Conservation (phyloP, 2,797 vertebrate species). For the Lemur catta region DNA sequence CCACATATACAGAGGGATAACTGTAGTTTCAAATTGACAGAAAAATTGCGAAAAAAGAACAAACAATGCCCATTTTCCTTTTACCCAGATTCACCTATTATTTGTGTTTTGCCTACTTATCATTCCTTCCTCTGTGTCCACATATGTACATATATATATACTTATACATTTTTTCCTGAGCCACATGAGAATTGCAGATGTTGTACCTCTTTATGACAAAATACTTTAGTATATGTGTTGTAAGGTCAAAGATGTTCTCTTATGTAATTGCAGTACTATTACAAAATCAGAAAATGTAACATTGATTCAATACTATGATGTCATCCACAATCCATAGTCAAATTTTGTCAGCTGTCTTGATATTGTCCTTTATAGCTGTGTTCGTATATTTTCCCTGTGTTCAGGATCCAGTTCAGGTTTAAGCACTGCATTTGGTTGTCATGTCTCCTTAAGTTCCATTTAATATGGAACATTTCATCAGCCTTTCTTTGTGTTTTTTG, state of each 20-base stretch:
- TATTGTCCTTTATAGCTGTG: not conserved
- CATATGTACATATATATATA: not conserved
- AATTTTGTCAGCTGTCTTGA: not conserved
- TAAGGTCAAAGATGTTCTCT: constrained; percentile 7
- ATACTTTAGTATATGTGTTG: not conserved
- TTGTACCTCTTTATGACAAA: not conserved
- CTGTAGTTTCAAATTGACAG: not conserved
- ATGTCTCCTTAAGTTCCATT: not conserved
- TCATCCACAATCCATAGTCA: not conserved
- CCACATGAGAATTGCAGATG: not conserved
- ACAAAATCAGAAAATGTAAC: constrained; percentile 7
- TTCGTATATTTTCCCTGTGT: not conserved
- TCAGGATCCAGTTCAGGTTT: not conserved
- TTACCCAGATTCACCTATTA: not conserved
- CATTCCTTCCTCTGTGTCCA: not conserved
- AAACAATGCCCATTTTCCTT: not conserved
- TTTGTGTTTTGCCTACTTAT: constrained; percentile 6
- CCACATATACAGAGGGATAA: not conserved
- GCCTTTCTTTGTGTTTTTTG: not conserved
- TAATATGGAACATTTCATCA: not conserved
- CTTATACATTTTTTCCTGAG: not conserved
- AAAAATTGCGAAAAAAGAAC: not conserved
- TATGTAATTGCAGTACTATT: not conserved
- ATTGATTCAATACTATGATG: not conserved
- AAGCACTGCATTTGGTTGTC: not conserved